Conservation (phyloP, 23 tunicate genomes). For the Clavelina lepadiformis region DNA sequence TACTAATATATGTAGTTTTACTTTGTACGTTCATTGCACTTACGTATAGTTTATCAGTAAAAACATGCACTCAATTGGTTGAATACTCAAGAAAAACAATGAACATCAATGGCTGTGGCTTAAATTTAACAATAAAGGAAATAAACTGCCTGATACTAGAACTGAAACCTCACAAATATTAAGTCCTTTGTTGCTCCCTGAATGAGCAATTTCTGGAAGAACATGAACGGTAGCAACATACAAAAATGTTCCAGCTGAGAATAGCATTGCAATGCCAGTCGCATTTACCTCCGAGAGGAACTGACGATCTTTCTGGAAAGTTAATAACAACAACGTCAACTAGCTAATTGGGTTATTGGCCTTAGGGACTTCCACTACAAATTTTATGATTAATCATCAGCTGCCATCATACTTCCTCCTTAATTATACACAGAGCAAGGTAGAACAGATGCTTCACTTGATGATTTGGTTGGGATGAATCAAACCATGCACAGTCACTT, state of each 20-base stretch:
- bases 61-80: neutral
- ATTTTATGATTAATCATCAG: neutral
- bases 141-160: slow-evolving; percentile 63
- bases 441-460: too few relatives aligned
- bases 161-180: slow-evolving; percentile 52
- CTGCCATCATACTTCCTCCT: too few relatives aligned
- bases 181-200: slow-evolving; percentile 40
- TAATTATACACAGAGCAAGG: too few relatives aligned
- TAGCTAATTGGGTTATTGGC: neutral
- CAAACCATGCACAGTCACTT: too few relatives aligned
- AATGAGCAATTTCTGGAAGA: slow-evolving; percentile 82
- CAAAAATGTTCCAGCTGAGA: slow-evolving; percentile 97
- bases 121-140: slow-evolving; percentile 68
- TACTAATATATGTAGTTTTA: too few relatives aligned
- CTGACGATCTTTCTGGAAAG: slow-evolving; percentile 31
- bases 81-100: neutral
- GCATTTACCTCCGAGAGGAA: slow-evolving; percentile 52
- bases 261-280: slow-evolving; percentile 94
- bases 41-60: neutral
- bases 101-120: slow-evolving; percentile 74
- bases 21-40: slow-evolving; percentile 7
- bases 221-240: slow-evolving; percentile 99
- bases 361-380: neutral
- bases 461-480: too few relatives aligned
- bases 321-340: neutral